A percentile compares a stretch with the other conserved stretches of the same genome.
These are phyloP conservation scores for Propithecus coquereli DNA, from an alignment of 2,113 vertebrate genomes.

Conservation along the genomic window DNA sequence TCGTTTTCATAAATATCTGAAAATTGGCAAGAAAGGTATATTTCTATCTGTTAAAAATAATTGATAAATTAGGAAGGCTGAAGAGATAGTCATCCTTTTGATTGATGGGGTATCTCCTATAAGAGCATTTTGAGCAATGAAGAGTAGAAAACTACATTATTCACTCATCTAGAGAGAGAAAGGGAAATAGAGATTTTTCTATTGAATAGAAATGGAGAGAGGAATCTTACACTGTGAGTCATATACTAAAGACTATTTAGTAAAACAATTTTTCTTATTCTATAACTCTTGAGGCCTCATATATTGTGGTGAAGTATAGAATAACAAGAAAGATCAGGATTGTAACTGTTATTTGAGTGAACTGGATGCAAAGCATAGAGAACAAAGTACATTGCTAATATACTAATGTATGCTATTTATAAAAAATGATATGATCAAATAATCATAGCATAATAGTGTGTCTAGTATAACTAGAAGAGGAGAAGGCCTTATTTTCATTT, in stretches of 20 bases:
- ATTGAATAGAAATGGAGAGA: not conserved
- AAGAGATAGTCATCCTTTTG: not conserved
- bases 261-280: not conserved
- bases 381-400: not conserved
- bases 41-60: not conserved
- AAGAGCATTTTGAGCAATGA: not conserved
- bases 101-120: not conserved
- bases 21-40: not conserved
- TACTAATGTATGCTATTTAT: not conserved
- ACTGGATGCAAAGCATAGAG: not conserved
- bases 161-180: not conserved
- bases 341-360: not conserved
- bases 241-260: not conserved
- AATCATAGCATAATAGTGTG: not conserved
- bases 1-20: not conserved
- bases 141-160: not conserved
- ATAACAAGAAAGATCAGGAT: not conserved
- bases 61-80: not conserved
- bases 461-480: not conserved
- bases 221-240: not conserved
- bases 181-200: not conserved
- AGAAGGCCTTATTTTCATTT: not conserved
- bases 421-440: not conserved
- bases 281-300: not conserved
- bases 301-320: not conserved